phyloP scores from a whole-genome alignment of 2,888 invertebrate genomes.

The Drosophila tripunctata region DNA sequence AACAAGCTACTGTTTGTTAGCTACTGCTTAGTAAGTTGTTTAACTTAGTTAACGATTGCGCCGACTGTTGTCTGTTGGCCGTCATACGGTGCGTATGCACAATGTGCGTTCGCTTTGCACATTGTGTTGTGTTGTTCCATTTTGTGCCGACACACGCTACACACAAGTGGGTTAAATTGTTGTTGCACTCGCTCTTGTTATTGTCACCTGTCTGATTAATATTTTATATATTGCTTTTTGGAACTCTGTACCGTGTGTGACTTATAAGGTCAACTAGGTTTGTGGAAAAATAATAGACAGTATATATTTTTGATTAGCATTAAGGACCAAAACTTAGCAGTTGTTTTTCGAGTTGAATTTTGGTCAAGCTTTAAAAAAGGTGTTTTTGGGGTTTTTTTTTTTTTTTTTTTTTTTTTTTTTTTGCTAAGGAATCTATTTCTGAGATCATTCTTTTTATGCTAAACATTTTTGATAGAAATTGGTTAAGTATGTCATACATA shows the following conservation, averaged over 20 bases:
- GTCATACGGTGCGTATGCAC: conserved; percentile 69
- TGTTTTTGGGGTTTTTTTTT: no score
- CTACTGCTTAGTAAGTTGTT: conserved; percentile 24
- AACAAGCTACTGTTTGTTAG: conserved; percentile 62
- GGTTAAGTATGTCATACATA: no score
- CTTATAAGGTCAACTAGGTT: no score
- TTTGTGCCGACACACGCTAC: conserved; percentile 53
- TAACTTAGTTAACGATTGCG: conserved; percentile 34
- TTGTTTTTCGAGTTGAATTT: no score
- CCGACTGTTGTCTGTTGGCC: conserved; percentile 28
- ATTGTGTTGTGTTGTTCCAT: conserved; percentile 53
- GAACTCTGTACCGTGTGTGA: not conserved
- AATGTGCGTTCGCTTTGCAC: conserved; percentile 45
- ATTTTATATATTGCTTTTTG: conserved; percentile 42
- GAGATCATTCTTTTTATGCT: no score
- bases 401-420: no score
- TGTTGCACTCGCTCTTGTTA: conserved; percentile 61
- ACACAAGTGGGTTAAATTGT: conserved; percentile 50
- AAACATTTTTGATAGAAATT: no score
- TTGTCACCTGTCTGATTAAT: conserved; percentile 79
- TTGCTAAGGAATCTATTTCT: no score
- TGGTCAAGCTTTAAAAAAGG: no score
- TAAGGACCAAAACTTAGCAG: no score
- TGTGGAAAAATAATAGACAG: no score
- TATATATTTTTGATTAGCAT: no score